Evolutionary conservation across 2,888 invertebrate species (phyloP), one percentile per base, ranked within the genome.

Genomic region (Hydraecia micacea): DNA sequence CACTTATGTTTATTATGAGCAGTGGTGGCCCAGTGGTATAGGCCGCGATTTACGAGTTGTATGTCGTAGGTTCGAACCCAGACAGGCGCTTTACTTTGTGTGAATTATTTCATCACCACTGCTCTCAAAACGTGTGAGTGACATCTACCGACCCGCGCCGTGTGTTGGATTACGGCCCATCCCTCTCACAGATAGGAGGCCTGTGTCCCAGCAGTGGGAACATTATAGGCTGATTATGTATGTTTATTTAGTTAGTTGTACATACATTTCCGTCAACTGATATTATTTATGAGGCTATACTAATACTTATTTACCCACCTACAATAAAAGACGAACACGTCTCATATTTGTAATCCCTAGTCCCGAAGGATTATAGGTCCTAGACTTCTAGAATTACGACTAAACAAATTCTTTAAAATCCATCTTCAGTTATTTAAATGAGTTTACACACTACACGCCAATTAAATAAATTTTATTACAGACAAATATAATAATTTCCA

Each of bases 391-490:
- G 9, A 83, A 18, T 65, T n/a, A 80, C 21, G 42, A 65, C 32
- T 15, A 15, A 78, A 39, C 11, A 49, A 69, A 69, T 55, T 11
- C 11, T 65, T 83, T 60, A 60, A 69, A 46, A 69, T 77, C 42
- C 39, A 77, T 69, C 36, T 82, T 62, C 55, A 83, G 42, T 60
- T 7, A 79, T 78, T 78, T 72, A 68, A 79, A 84, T 75, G 66
- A 75, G 70, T 71, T 69, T 63, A 79, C 28, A 75, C 39, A 80
- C 63, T 60, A 62, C 77, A 66, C 73, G 55, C 9, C 77, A 65
- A 81, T 79, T 67, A 78, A 79, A 79, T 77, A 49, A 46, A 75
- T 75, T 86, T 88, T 88, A 86, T 79, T 77, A 75, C 76, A 66
- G 46, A 63, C 71, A 80, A 86, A 79, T 79, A 79, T 75, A 80